phyloP scores from a whole-genome alignment of 2,113 vertebrate species.

The Syrrhaptes paradoxus region DNA sequence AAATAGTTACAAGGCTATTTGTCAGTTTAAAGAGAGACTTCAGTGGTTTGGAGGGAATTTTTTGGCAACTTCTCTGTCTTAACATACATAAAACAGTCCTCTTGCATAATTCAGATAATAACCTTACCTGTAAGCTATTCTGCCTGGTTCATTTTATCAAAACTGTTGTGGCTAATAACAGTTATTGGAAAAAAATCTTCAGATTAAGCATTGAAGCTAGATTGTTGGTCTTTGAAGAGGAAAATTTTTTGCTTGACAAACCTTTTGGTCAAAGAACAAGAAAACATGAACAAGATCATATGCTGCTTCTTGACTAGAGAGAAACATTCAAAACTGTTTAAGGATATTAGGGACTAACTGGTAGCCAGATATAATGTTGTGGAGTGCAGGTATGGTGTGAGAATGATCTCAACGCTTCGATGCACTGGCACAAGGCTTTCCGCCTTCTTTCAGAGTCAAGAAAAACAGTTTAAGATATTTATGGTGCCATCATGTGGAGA shows the following conservation, averaged over 20 bases:
- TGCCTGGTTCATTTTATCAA: background rate
- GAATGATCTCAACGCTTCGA: background rate
- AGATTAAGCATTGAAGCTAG: background rate
- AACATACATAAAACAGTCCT: background rate
- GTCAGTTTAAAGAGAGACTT: background rate
- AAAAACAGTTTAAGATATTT: constrained; percentile 15
- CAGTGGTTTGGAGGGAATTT: background rate
- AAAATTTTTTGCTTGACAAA: background rate
- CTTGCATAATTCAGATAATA: background rate
- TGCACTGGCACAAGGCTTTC: background rate
- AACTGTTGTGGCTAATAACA: background rate
- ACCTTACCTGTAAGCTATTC: background rate
- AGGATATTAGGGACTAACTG: background rate
- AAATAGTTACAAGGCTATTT: background rate
- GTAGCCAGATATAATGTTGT: background rate
- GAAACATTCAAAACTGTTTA: background rate
- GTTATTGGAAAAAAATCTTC: background rate
- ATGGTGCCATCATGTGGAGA: constrained; percentile 43
- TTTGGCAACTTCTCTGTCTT: background rate
- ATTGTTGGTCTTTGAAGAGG: background rate
- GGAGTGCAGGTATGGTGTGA: background rate
- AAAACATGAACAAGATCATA: background rate
- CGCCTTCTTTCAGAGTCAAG: background rate
- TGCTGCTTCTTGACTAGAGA: background rate
- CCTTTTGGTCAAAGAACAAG: background rate